Percentiles rank a stretch among this genome's conserved stretches.
phyloP scores from a whole-genome alignment of 2,797 vertebrate genomes.

The Hyperoplus lanceolatus region DNA sequence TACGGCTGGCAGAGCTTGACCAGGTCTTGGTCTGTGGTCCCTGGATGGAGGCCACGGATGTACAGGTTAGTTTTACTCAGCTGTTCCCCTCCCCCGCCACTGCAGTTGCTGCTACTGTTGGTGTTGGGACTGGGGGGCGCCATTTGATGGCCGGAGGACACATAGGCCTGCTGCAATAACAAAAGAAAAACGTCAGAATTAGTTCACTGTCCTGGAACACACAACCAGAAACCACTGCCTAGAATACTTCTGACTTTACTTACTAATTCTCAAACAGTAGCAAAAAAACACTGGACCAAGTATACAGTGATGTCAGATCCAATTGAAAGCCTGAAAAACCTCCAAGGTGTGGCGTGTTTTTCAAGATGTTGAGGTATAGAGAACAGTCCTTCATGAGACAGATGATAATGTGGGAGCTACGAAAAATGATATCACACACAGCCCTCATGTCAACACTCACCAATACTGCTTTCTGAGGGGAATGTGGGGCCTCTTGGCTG shows the following conservation, averaged over 20 bases:
- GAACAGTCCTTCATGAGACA: slow-evolving; percentile 54
- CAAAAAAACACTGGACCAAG: not conserved
- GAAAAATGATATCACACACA: slow-evolving; percentile 76
- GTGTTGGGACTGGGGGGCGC: slow-evolving; percentile 92
- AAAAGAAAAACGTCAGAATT: slow-evolving; percentile 32
- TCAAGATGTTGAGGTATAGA: slow-evolving; percentile 42
- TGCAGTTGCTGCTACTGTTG: slow-evolving; percentile 87
- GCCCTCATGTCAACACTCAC: slow-evolving; percentile 79
- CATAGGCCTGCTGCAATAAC: slow-evolving; percentile 89
- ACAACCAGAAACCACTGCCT: not conserved
- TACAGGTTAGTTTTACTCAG: slow-evolving; percentile 97
- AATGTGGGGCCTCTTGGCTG: slow-evolving; percentile 80
- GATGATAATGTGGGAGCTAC: slow-evolving; percentile 68
- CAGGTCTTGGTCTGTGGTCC: slow-evolving; percentile 95
- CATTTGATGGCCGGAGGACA: slow-evolving; percentile 93
- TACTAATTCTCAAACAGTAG: not conserved
- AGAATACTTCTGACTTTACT: not conserved
- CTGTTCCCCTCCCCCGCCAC: slow-evolving; percentile 88
- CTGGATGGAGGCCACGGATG: slow-evolving; percentile 93
- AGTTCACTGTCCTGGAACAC: not conserved
- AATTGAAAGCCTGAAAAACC: slow-evolving; percentile 24
- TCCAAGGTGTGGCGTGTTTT: slow-evolving; percentile 5
- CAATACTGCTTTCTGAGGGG: slow-evolving; percentile 77
- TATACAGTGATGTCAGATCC: not conserved
- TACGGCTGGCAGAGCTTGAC: slow-evolving; percentile 96